Evolutionary conservation across 2,797 vertebrate species (phyloP).

Genomic region (Limosa lapponica): DNA sequence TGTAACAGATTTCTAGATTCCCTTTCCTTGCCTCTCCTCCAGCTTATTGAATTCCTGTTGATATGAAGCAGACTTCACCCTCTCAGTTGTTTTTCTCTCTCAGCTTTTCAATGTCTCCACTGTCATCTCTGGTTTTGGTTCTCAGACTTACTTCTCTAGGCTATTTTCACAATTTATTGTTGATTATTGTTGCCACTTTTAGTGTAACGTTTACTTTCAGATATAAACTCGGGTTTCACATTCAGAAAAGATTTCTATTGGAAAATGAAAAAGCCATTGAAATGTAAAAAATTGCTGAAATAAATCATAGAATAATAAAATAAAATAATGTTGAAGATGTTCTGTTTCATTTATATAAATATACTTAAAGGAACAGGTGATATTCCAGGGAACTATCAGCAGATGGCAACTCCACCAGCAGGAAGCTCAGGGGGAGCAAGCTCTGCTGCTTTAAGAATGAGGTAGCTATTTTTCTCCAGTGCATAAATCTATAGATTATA

Average conservation of each 20-base stretch:
- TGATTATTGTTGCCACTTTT: slow-evolving; percentile 21
- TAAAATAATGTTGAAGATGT: slow-evolving; percentile 37
- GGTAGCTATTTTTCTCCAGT: slow-evolving; percentile 52
- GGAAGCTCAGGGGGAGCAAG: slow-evolving; percentile 52
- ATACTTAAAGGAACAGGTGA: slow-evolving; percentile 60
- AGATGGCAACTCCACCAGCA: slow-evolving; percentile 73
- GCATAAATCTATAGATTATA: slow-evolving; percentile 61
- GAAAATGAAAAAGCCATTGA: slow-evolving; percentile 66
- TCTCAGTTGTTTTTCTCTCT: not conserved
- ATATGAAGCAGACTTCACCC: not conserved
- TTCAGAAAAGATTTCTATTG: slow-evolving; percentile 52
- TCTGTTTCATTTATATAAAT: slow-evolving; percentile 63
- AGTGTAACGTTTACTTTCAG: slow-evolving; percentile 50
- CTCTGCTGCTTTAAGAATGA: slow-evolving; percentile 73
- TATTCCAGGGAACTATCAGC: slow-evolving; percentile 62
- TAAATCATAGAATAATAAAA: slow-evolving; percentile 36
- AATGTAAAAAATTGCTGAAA: slow-evolving; percentile 66
- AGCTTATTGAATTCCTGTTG: not conserved
- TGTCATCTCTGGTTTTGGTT: slow-evolving; percentile 50
- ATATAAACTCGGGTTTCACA: slow-evolving; percentile 52
- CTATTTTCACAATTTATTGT: slow-evolving; percentile 27
- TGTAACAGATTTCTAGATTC: not conserved
- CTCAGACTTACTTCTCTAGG: slow-evolving; percentile 20
- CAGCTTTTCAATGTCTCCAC: not conserved
- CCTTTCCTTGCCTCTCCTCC: not conserved